A percentile compares a stretch with the other conserved stretches of the same genome.
Evolutionary conservation across 2,888 invertebrate genomes (phyloP).

Genomic region (Mythimna ferrago): DNA sequence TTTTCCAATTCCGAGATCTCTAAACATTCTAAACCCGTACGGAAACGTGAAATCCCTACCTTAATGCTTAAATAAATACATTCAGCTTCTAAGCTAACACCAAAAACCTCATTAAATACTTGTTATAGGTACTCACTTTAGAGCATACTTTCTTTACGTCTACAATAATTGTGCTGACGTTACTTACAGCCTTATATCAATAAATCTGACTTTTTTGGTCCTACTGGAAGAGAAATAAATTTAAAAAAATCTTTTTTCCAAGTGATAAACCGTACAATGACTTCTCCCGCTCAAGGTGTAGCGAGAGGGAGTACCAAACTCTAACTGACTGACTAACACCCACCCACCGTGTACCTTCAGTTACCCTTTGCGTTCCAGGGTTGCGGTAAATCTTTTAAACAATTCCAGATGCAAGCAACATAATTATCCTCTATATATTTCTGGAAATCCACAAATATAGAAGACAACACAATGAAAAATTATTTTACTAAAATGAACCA

Average conservation of each 20-base stretch:
- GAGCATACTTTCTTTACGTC: neutral
- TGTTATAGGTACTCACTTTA: neutral
- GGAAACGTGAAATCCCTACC: slow-evolving; percentile 2
- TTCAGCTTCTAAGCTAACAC: neutral
- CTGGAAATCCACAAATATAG: too few relatives aligned
- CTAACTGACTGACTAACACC: too few relatives aligned
- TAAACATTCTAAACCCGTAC: neutral
- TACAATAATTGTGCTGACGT: neutral
- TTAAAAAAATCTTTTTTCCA: neutral
- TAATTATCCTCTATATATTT: too few relatives aligned
- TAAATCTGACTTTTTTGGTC: neutral
- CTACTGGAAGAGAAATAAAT: neutral
- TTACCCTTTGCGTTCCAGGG: too few relatives aligned
- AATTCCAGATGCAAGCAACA: neutral
- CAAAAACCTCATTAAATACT: slow-evolving; percentile 14
- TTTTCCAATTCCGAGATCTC: neutral
- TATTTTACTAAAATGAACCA: too few relatives aligned
- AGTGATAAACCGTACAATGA: too few relatives aligned
- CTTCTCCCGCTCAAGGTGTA: too few relatives aligned
- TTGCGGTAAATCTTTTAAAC: too few relatives aligned
- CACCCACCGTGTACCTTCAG: too few relatives aligned
- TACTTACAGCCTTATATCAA: neutral
- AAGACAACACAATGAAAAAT: too few relatives aligned
- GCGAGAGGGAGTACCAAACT: too few relatives aligned
- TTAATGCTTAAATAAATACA: slow-evolving; percentile 22